A percentile compares a stretch with the other conserved stretches of the same genome.
Evolutionary conservation across 2,888 invertebrate species (phyloP).

Genomic region (Drosophila multiciliata): DNA sequence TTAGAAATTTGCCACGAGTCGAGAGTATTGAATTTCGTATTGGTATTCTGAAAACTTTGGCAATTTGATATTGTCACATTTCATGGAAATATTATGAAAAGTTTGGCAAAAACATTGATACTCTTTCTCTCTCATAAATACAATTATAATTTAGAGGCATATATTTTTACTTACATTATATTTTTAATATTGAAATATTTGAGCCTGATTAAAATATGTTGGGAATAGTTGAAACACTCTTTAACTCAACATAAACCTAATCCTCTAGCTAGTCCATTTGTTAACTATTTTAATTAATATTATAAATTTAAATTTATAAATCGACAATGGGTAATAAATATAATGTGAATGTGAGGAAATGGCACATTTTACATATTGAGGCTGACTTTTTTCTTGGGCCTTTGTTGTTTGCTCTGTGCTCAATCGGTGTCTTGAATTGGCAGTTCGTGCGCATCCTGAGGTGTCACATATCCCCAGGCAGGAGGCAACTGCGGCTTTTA

Average conservation of each 20-base stretch:
- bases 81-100: background rate
- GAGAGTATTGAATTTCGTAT: background rate
- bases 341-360: constrained; percentile 18
- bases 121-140: background rate
- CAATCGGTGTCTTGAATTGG: constrained; percentile 43
- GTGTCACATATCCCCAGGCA: constrained; percentile 55
- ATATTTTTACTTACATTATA: no score
- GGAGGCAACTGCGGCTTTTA: constrained; percentile 75
- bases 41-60: background rate
- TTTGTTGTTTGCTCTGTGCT: constrained; percentile 22
- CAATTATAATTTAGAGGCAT: background rate
- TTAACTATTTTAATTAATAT: background rate
- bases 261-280: background rate
- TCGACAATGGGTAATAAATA: background rate
- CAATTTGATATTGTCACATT: background rate
- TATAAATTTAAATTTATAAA: background rate
- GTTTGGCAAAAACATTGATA: background rate
- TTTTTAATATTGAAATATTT: no score
- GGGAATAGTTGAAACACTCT: background rate
- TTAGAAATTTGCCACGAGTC: background rate
- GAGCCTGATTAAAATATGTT: background rate
- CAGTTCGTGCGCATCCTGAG: constrained; percentile 45
- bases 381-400: constrained; percentile 17
- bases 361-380: constrained; percentile 42
- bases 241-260: background rate